Conservation (phyloP, 2,113 vertebrate genomes). For the Heterochromis multidens region DNA sequence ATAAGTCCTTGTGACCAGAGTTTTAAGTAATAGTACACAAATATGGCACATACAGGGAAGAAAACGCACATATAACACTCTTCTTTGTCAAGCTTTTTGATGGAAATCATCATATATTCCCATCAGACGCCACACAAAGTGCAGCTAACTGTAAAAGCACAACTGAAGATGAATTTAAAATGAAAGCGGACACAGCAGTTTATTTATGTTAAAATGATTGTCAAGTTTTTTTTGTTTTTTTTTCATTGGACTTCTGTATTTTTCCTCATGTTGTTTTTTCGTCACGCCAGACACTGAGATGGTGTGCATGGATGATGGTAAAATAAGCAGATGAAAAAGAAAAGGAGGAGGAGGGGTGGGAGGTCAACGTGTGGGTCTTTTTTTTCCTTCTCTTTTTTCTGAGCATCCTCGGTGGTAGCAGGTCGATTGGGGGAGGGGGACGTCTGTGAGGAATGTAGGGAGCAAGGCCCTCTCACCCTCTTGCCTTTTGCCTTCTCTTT, state of each 20-base stretch:
- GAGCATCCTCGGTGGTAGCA: conserved; percentile 79
- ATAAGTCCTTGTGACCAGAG: not conserved
- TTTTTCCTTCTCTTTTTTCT: conserved; percentile 48
- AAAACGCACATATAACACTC: not conserved
- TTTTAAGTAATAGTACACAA: not conserved
- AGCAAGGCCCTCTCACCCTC: conserved; percentile 72
- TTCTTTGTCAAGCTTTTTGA: not conserved
- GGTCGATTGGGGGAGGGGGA: conserved; percentile 76
- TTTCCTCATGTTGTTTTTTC: conserved; percentile 14
- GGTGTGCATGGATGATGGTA: conserved; percentile 28
- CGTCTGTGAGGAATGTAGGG: conserved; percentile 83
- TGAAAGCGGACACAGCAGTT: not conserved
- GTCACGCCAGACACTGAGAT: conserved; percentile 24
- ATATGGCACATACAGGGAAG: not conserved
- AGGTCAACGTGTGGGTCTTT: not conserved
- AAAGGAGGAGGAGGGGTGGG: not conserved
- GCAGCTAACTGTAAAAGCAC: not conserved
- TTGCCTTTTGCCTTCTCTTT: conserved; percentile 10
- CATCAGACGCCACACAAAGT: not conserved
- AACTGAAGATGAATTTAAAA: not conserved
- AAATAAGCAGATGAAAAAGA: conserved; percentile 30
- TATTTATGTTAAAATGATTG: not conserved
- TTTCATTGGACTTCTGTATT: not conserved
- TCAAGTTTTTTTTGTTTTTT: not conserved
- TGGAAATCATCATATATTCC: not conserved